phyloP scores from a whole-genome alignment of 2,888 invertebrate genomes.

The Netelia fuscicornis region DNA sequence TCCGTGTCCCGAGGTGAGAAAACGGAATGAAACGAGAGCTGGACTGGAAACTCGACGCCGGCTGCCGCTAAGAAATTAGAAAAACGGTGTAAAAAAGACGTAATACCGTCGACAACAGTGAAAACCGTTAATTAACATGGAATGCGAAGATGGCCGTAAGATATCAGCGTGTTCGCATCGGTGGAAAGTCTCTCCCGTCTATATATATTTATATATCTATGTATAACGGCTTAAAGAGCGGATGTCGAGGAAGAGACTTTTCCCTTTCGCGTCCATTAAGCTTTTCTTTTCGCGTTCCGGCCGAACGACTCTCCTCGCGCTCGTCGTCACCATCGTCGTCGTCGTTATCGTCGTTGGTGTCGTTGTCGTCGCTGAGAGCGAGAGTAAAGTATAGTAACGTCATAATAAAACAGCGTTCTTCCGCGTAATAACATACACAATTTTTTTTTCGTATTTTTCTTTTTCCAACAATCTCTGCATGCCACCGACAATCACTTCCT shows the following conservation, averaged over 20 bases:
- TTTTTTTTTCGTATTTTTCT: no score
- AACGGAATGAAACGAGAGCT: conserved; percentile 6
- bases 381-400: conserved; percentile 62
- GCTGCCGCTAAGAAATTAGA: conserved; percentile 13
- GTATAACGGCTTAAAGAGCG: conserved; percentile 31
- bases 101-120: conserved; percentile 73
- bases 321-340: conserved; percentile 26
- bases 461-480: neutral
- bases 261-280: conserved; percentile 65
- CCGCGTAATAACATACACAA: conserved; percentile 54
- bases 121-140: conserved; percentile 77
- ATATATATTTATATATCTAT: conserved; percentile 21
- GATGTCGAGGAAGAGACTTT: conserved; percentile 62
- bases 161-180: conserved; percentile 47
- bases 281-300: conserved; percentile 68
- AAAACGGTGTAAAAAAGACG: conserved; percentile 42
- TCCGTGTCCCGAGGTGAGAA: conserved; percentile 38
- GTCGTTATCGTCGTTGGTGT: neutral
- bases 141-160: conserved; percentile 66
- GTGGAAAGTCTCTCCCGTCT: conserved; percentile 68
- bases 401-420: conserved; percentile 43
- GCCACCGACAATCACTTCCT: conserved; percentile 36
- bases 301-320: conserved; percentile 61
- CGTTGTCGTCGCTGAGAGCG: conserved; percentile 56
- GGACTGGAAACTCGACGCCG: conserved; percentile 11